A percentile compares a stretch with the other conserved stretches of the same genome.
phyloP scores from a whole-genome alignment of 2,113 vertebrate genomes.

The Addax nasomaculatus region DNA sequence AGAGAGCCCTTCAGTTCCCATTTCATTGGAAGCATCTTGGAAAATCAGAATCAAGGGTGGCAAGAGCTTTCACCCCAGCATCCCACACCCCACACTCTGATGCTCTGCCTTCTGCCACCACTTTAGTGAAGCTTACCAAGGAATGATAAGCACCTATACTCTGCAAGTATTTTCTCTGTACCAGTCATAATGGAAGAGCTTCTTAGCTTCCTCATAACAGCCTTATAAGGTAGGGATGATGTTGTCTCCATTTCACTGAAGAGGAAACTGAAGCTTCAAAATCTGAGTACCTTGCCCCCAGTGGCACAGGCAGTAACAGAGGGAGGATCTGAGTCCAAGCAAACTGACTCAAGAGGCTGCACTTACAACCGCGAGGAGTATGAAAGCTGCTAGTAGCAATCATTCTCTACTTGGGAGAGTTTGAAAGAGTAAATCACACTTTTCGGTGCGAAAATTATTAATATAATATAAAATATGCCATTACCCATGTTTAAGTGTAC shows the following conservation, averaged over 20 bases:
- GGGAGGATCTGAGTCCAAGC: background rate
- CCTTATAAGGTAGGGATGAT: background rate
- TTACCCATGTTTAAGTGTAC: background rate
- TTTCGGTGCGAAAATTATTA: background rate
- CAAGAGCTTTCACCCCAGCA: background rate
- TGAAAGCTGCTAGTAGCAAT: background rate
- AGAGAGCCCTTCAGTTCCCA: background rate
- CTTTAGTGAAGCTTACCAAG: background rate
- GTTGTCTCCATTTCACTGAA: background rate
- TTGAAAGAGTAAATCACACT: background rate
- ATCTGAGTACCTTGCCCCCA: background rate
- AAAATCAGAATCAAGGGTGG: background rate
- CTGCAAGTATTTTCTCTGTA: background rate
- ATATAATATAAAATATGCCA: background rate
- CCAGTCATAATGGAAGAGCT: background rate
- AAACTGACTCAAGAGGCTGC: background rate
- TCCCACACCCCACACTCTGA: background rate
- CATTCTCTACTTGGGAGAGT: background rate
- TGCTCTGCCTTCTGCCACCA: background rate
- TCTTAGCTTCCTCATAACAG: background rate
- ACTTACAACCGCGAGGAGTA: background rate
- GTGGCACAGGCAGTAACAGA: background rate
- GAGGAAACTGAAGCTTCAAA: background rate
- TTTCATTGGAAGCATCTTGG: background rate
- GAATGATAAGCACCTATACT: background rate